Conservation (phyloP, 2,113 vertebrate species). For the Penelope pileata region DNA sequence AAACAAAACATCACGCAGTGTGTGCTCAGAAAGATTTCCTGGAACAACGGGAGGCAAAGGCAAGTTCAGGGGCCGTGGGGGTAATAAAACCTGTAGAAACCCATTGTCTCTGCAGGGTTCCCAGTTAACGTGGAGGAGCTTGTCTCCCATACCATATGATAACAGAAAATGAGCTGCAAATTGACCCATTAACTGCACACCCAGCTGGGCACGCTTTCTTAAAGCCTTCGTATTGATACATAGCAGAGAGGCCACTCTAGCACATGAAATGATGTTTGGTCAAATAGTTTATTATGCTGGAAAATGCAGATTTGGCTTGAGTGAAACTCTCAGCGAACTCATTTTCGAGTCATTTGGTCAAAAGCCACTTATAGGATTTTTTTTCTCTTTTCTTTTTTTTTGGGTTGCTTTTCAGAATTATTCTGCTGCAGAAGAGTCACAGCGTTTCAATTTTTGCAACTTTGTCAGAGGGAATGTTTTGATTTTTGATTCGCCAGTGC, state of each 20-base stretch:
- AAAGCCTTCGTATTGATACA: not conserved
- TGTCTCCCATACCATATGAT: not conserved
- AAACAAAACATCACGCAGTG: accelerated
- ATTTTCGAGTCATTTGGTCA: not conserved
- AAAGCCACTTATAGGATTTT: not conserved
- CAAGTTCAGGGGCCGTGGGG: not conserved
- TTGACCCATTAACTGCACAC: not conserved
- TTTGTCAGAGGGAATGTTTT: not conserved
- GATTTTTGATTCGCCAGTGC: not conserved
- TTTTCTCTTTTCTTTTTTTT: not conserved
- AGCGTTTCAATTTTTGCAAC: not conserved
- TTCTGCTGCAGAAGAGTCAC: not conserved
- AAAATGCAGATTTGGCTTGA: not conserved
- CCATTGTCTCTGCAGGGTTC: not conserved
- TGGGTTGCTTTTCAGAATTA: not conserved
- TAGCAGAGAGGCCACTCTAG: not conserved
- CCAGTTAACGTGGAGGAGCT: accelerated
- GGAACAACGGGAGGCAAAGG: not conserved
- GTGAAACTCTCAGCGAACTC: not conserved
- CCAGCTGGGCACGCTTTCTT: not conserved
- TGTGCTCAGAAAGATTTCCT: not conserved
- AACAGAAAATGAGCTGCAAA: not conserved
- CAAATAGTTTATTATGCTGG: not conserved
- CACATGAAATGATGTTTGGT: not conserved
- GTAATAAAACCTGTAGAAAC: not conserved